Evolutionary conservation across 2,888 invertebrate species (phyloP), one percentile per base, ranked within the genome.

Genomic region (Drosophila yooni): DNA sequence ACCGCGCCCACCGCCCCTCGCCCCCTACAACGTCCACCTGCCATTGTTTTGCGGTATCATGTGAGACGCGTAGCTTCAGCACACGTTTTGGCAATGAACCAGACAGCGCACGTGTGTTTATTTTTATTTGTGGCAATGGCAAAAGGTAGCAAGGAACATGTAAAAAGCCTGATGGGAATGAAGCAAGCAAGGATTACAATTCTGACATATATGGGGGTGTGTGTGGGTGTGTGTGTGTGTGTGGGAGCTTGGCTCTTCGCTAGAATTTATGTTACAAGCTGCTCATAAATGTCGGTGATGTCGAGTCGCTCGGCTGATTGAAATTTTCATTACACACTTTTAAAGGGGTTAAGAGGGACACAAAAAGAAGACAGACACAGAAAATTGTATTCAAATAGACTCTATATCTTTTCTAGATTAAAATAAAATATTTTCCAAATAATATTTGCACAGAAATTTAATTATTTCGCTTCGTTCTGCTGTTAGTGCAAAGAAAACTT

Each of bases 1-100:
- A 68, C 80, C 68, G 66, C 76, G 65, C 60, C 46, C 58, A 46
- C 21, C 29, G 8, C 25, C 25, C 10, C 15, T n/a, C 29, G 4
- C 13, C 7, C 15, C 25, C 46, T 43, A 6, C 13, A 11, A 21
- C 43, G 43, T 48, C 31, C 56, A 38, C 10, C 31, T 36, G n/a
- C n/a, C 78, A 60, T 57, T 77, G 68, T 71, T 58, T 53, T 76
- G 82, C 57, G 70, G 70, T 68, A 56, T 58, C 68, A 57, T 65
- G 51, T 46, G 54, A 52, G 52, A 57, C 68, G 56, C 66, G 51
- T 51, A 65, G 64, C 63, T 59, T 58, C 60, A 50, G 64, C 79
- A 79, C 88, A 88, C 88, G 89, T 88, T 88, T 88, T 72, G 79
- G 84, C 86, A 83, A 88, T 88, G 82, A 83, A 83, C 67, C 56